These are phyloP conservation scores for Drosophila burlai DNA, from an alignment of 1,140 invertebrate genomes.

Conservation along the genomic window DNA sequence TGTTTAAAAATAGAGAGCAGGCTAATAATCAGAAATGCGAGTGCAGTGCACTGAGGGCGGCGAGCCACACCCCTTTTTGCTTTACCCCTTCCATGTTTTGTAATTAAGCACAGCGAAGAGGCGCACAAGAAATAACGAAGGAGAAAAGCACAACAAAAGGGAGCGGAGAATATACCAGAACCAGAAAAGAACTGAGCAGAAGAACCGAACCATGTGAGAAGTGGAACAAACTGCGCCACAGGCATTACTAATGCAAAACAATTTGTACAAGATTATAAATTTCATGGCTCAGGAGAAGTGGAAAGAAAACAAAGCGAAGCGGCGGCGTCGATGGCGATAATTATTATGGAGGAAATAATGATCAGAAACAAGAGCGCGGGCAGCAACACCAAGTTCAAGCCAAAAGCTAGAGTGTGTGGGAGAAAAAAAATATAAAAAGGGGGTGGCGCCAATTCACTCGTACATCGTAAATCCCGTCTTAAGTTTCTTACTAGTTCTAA, in stretches of 20 bases:
- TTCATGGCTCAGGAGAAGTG: constrained; percentile 63
- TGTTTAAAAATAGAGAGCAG: constrained; percentile 70
- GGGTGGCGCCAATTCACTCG: neutral
- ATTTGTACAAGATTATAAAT: constrained; percentile 74
- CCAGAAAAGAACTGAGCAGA: constrained; percentile 16
- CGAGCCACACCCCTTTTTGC: constrained; percentile 11
- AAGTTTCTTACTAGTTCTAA: neutral
- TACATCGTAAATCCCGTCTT: neutral
- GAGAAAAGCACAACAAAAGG: constrained; percentile 20
- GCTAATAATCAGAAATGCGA: constrained; percentile 65
- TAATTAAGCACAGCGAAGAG: constrained; percentile 58
- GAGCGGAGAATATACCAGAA: constrained; percentile 10
- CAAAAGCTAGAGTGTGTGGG: constrained; percentile 27
- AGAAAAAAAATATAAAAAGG: constrained; percentile 8
- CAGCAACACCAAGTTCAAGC: constrained; percentile 51
- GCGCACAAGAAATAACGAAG: constrained; percentile 1
- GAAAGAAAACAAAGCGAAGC: constrained; percentile 44
- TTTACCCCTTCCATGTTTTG: neutral
- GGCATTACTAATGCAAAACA: constrained; percentile 72
- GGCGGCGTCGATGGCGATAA: constrained; percentile 35
- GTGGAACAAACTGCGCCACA: constrained; percentile 66
- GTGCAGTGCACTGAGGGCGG: constrained; percentile 60
- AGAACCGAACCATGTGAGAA: constrained; percentile 45
- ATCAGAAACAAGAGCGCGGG: constrained; percentile 42
- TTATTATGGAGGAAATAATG: constrained; percentile 38